These are phyloP conservation scores for Cardiocondyla obscurior DNA, from an alignment of 1,140 invertebrate species.

Conservation along the genomic window DNA sequence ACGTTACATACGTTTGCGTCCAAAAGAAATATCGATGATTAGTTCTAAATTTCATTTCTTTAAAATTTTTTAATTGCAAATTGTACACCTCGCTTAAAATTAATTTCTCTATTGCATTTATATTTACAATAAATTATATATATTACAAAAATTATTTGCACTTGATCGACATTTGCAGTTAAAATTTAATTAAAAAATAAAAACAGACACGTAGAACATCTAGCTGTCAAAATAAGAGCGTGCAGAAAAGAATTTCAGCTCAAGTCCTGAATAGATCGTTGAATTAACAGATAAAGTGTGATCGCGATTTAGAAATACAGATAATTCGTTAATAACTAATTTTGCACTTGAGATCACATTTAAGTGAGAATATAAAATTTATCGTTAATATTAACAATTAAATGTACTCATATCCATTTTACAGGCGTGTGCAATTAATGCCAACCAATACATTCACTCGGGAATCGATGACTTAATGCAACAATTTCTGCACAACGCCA, in stretches of 20 bases:
- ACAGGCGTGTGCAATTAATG: neutral
- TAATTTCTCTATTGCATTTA: constrained; percentile 21
- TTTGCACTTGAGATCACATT: constrained; percentile 37
- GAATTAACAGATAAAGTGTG: neutral
- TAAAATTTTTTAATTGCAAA: neutral
- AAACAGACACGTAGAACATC: neutral
- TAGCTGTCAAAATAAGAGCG: neutral
- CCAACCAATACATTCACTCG: neutral
- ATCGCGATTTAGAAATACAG: neutral
- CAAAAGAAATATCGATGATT: neutral
- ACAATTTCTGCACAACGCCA: constrained; percentile 1
- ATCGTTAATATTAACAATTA: constrained; percentile 10
- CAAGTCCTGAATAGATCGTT: neutral
- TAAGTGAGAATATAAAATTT: neutral
- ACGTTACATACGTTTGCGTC: neutral
- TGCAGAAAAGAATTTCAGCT: constrained; percentile 7
- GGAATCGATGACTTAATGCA: constrained; percentile 3
- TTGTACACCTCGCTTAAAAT: constrained; percentile 1
- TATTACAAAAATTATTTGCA: constrained; percentile 26
- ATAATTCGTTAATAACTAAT: constrained; percentile 18
- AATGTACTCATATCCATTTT: neutral
- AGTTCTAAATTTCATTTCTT: neutral
- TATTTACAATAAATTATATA: constrained; percentile 55
- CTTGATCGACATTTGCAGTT: constrained; percentile 11
- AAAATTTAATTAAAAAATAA: neutral